Base-by-base conservation (phyloP, 2,797 vertebrate genomes). In the Cirrhinus molitorella region DNA sequence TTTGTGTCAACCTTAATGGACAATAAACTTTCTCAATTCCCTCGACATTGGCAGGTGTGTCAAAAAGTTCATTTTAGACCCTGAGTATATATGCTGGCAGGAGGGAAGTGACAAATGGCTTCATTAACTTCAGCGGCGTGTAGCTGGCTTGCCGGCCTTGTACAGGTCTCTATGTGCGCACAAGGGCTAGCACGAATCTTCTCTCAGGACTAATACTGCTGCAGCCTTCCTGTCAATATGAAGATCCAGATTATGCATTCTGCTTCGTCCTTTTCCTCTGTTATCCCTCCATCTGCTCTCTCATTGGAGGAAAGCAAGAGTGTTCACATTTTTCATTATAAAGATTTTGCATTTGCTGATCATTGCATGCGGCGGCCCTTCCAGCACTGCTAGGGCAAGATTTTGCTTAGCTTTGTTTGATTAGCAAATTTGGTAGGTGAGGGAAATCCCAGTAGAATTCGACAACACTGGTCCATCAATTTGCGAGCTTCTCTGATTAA, bases 351-450 rank as follows among this genome's bases (percentile, higher is more conserved):
- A 70, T 84, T 65, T 80, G 70, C 68, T 65, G 28, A 65, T 59
- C 53, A 37, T 68, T 7, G 80, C 21, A 67, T 51, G 59, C 70
- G 65, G 16, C 25, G 65, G 16, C 25, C 78, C 53, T 82, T 85
- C 1, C 65, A 31, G 40, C 49, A n/a, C 65, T 83, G 37, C 67
- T 71, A 47, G 31, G 45, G 59, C 55, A 77, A 61, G 83, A 77
- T 88, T 83, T 55, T 74, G 78, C 85, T 88, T 71, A 31, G n/a
- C n/a, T n/a, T 31, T 47, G 51, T 73, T 84, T 73, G 37, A 84
- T 85, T 63, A 86, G 83, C 83, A 80, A 79, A 84, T 87, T 81
- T 71, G 80, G 78, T 67, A 49, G 17, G 66, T 45, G 70, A 34
- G 65, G 79, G 51, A 49, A 86, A 86, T 67, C 80, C 28, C 61